Percentiles rank a stretch among this genome's conserved stretches.
Evolutionary conservation across 2,888 invertebrate genomes (phyloP).

Genomic region (Polylopha cassiicola): DNA sequence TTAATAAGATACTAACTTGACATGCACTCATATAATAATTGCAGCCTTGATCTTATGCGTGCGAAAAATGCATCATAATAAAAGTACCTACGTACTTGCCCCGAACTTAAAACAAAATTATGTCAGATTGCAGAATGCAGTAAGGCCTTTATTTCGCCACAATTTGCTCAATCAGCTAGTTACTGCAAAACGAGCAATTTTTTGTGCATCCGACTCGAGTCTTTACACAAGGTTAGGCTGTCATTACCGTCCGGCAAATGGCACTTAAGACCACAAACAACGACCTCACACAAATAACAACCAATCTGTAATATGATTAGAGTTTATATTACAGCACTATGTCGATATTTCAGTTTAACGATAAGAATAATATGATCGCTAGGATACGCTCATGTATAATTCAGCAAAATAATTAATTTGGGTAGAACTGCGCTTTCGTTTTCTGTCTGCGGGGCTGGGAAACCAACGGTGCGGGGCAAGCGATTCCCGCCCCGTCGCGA

Average conservation of each 20-base stretch:
- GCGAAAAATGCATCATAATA: constrained; percentile 23
- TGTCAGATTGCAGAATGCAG: constrained; percentile 10
- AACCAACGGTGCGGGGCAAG: constrained; percentile 4
- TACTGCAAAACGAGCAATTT: constrained; percentile 16
- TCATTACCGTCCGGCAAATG: background rate
- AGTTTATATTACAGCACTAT: no score
- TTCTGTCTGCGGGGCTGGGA: constrained; percentile 26
- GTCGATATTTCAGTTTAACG: constrained; percentile 3
- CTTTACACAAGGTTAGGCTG: constrained; percentile 12
- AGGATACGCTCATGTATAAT: constrained; percentile 31
- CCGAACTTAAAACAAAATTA: constrained; percentile 10
- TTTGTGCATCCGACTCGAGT: constrained; percentile 15
- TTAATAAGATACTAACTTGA: constrained; percentile 3
- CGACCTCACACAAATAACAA: constrained; percentile 2
- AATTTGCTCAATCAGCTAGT: constrained; percentile 6
- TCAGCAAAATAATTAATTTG: constrained; percentile 34
- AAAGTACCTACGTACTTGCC: no score
- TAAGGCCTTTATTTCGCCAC: constrained; percentile 6
- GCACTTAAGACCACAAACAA: background rate
- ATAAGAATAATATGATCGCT: constrained; percentile 1
- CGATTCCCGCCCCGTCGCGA: constrained; percentile 7
- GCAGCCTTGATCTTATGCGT: constrained; percentile 26
- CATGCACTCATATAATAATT: constrained; percentile 15
- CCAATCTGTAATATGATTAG: background rate
- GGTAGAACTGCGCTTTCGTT: constrained; percentile 43